Conservation (phyloP, 2,888 invertebrate genomes). For the Melinaea menophilus region DNA sequence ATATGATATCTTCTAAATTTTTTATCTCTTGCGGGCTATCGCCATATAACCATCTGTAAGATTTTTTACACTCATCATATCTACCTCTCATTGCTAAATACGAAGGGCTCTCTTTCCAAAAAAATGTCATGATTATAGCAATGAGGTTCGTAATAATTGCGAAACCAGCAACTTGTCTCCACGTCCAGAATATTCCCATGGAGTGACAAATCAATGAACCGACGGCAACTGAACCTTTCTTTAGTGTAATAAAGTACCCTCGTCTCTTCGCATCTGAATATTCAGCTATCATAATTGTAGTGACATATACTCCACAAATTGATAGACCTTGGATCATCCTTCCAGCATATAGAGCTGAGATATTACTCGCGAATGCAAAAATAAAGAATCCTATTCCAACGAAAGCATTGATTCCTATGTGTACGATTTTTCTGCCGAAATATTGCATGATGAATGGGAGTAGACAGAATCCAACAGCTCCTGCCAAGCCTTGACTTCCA, state of each 20-base stretch:
- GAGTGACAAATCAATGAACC: constrained; percentile 42
- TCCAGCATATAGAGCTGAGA: constrained; percentile 37
- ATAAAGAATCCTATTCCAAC: constrained; percentile 41
- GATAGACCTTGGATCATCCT: constrained; percentile 43
- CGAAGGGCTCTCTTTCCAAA: constrained; percentile 48
- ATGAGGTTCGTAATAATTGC: constrained; percentile 25
- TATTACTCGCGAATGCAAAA: constrained; percentile 36
- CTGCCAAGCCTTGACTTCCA: constrained; percentile 41
- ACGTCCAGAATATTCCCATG: constrained; percentile 35
- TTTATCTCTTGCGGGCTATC: constrained; percentile 30
- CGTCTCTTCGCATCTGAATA: constrained; percentile 42
- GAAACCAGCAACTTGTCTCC: constrained; percentile 41
- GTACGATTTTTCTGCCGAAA: constrained; percentile 40
- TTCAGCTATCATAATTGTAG: constrained; percentile 44
- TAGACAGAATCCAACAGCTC: constrained; percentile 40
- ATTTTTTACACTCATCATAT: constrained; percentile 41
- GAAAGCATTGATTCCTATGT: constrained; percentile 31
- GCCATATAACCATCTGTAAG: constrained; percentile 43
- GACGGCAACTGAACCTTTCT: constrained; percentile 1
- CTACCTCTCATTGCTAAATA: constrained; percentile 43
- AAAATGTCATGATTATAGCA: constrained; percentile 34
- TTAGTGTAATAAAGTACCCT: constrained; percentile 40
- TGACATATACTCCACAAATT: constrained; percentile 40
- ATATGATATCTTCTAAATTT: constrained; percentile 36
- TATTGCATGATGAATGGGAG: constrained; percentile 26